Conservation (phyloP, 2,113 vertebrate species). For the Grammomys surdaster region DNA sequence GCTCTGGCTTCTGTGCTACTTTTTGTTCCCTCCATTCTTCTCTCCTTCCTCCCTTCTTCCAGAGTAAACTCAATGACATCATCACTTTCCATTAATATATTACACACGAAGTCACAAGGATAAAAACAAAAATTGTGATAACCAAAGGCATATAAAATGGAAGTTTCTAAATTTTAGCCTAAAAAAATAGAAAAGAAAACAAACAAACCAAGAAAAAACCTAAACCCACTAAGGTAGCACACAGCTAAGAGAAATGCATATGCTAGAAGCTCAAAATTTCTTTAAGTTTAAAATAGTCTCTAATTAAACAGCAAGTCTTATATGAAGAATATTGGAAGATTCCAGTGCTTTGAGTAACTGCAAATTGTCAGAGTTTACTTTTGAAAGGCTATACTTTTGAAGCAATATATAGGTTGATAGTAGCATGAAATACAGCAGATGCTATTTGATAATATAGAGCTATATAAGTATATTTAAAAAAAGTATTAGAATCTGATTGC, state of each 20-base stretch:
- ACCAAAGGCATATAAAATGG: not conserved
- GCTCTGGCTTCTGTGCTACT: not conserved
- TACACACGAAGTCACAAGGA: not conserved
- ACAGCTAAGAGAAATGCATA: constrained; percentile 30
- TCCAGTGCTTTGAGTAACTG: constrained; percentile 1
- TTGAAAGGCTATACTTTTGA: constrained; percentile 53
- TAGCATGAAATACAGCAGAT: not conserved
- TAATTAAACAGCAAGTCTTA: constrained; percentile 27
- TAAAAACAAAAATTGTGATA: constrained; percentile 31
- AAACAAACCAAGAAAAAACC: not conserved
- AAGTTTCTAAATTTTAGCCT: not conserved
- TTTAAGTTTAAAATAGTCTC: constrained; percentile 26
- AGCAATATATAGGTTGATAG: constrained; percentile 20
- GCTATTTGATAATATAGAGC: constrained; percentile 19
- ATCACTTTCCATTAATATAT: constrained; percentile 45
- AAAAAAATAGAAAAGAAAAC: not conserved
- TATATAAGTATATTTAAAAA: constrained; percentile 29
- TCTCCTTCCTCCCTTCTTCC: not conserved
- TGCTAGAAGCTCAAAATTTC: not conserved
- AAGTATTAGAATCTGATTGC: constrained; percentile 58
- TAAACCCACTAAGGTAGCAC: not conserved
- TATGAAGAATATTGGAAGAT: not conserved
- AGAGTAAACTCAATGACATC: constrained; percentile 36
- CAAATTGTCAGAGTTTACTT: constrained; percentile 33
- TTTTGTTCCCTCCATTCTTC: not conserved